Evolutionary conservation across 2,113 vertebrate genomes (phyloP).

Genomic region (Recurvirostra avosetta): DNA sequence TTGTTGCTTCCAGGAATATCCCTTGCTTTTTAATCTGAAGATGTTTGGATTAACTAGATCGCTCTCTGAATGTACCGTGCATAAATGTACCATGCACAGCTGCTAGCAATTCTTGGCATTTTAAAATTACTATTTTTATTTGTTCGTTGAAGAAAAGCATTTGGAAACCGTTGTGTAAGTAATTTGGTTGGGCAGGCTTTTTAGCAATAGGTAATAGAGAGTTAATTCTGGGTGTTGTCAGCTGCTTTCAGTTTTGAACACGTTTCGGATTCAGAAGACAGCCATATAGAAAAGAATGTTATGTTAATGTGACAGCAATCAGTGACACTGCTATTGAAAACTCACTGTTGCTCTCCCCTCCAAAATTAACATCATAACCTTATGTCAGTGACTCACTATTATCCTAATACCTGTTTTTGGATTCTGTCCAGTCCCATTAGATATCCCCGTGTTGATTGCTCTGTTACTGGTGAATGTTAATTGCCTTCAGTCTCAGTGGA

Average conservation of each 20-base stretch:
- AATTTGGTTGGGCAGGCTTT: slow-evolving; percentile 56
- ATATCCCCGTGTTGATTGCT: slow-evolving; percentile 76
- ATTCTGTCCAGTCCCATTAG: slow-evolving; percentile 83
- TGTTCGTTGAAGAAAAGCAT: slow-evolving; percentile 39
- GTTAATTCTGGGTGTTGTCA: slow-evolving; percentile 66
- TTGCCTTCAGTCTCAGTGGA: slow-evolving; percentile 79
- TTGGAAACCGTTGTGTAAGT: slow-evolving; percentile 5
- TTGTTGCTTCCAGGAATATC: not conserved
- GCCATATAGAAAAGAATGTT: slow-evolving; percentile 54
- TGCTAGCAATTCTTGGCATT: not conserved
- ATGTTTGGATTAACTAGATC: not conserved
- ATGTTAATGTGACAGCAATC: slow-evolving; percentile 61
- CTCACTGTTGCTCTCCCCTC: slow-evolving; percentile 56
- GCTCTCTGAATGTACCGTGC: not conserved
- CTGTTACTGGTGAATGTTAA: slow-evolving; percentile 82
- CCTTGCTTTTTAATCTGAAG: not conserved
- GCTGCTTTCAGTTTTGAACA: slow-evolving; percentile 49
- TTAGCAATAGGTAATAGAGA: slow-evolving; percentile 57
- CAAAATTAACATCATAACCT: slow-evolving; percentile 76
- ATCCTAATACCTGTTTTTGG: slow-evolving; percentile 80
- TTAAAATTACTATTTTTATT: slow-evolving; percentile 44
- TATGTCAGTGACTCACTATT: slow-evolving; percentile 75
- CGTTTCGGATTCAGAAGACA: slow-evolving; percentile 23
- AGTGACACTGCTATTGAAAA: slow-evolving; percentile 56
- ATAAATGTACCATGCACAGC: not conserved